Base-by-base conservation (phyloP, 1,140 invertebrate species). In the Micrasema minimum region DNA sequence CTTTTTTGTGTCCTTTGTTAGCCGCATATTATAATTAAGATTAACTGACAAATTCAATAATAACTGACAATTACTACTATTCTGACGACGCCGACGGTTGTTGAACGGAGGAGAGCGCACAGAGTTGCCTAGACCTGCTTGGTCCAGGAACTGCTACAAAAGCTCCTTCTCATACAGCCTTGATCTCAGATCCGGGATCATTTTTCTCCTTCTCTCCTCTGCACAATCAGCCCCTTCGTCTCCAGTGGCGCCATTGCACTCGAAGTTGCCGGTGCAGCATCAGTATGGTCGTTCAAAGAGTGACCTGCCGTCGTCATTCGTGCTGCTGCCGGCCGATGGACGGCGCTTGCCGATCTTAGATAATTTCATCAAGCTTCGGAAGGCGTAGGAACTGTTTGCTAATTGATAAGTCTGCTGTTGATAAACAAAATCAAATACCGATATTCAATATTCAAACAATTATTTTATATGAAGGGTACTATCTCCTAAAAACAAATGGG, bases 331-430 rank as follows among this genome's bases (percentile, higher is more conserved):
- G 4, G 35, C 38, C 2, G 86, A 84, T 0, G 86, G 85, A 23
- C 89, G 79, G 53, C 88, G 85, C 71, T 90, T 90, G 0, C 90
- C 91, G 22, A 93, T 79, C 50, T 88, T 82, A 69, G 93, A 91
- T 20, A 93, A 79, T 26, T 85, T 91, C 43, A 84, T 82, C 16
- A 93, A 85, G 23, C 84, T 88, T 69, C 85, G 88, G 71, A 92
- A 82, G 0, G 89, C 85, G 0, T 85, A 83, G 22, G 74, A 80
- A 38, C 82, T n/a, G 80, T 65, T 83, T 84, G 53, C 69, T 74
- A 7, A 11, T 11, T n/a, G n/a, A n/a, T n/a, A n/a, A n/a, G n/a
- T 35, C 35, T 31, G 48, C 18, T 50, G 7, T 53, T 10, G 22
- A 53, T n/a, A 16, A 38, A 35, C 4, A 26, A n/a, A n/a, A n/a